phyloP scores from a whole-genome alignment of 2,888 invertebrate species.

The Ischnus inquisitorius region DNA sequence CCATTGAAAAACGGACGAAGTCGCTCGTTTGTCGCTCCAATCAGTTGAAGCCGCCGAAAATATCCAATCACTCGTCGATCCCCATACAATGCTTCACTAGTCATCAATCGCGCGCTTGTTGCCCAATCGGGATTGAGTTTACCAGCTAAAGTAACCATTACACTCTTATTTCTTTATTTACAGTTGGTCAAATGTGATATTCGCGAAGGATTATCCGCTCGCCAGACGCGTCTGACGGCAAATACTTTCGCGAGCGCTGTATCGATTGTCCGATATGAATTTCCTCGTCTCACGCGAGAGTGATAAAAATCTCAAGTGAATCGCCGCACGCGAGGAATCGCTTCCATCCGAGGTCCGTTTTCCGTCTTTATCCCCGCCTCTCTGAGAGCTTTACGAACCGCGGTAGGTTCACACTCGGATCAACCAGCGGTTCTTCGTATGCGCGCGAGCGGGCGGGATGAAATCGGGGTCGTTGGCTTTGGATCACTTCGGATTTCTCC shows the following conservation, averaged over 20 bases:
- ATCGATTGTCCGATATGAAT: constrained; percentile 9
- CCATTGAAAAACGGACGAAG: no score
- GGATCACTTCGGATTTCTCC: constrained; percentile 51
- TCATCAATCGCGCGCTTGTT: neutral
- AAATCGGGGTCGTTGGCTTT: constrained; percentile 47
- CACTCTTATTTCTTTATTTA: neutral
- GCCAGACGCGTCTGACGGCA: neutral
- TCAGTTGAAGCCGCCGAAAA: no score
- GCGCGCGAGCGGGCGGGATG: neutral
- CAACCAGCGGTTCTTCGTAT: constrained; percentile 5
- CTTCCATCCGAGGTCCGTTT: constrained; percentile 26
- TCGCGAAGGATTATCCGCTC: neutral
- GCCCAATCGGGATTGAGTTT: neutral
- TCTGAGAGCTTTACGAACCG: constrained; percentile 30
- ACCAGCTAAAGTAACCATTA: neutral
- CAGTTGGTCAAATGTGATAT: neutral
- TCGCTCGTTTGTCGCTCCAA: no score
- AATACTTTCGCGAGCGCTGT: no score
- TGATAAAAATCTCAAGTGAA: constrained; percentile 42
- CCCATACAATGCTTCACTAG: no score
- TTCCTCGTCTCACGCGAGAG: neutral
- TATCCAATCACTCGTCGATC: no score
- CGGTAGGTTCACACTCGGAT: constrained; percentile 39
- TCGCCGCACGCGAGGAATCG: constrained; percentile 33
- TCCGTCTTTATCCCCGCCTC: constrained; percentile 36